Percentiles rank a stretch among this genome's conserved stretches.
Evolutionary conservation across 2,797 vertebrate genomes (phyloP).

Genomic region (Esox lucius): DNA sequence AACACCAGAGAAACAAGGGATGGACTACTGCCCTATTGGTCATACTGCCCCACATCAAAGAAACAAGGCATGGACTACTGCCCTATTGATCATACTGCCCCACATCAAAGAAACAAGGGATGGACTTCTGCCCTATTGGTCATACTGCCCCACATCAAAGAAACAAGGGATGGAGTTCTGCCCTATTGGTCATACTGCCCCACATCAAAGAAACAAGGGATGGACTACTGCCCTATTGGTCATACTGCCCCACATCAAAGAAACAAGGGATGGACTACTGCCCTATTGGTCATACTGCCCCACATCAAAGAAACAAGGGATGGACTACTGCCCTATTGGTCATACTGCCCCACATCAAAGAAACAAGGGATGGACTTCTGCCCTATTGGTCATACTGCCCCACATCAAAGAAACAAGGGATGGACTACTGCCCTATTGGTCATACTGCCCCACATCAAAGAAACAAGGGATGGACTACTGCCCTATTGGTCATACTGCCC

Average conservation of each 20-base stretch:
- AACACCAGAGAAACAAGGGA: not conserved
- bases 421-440: too few species aligned
- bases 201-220: not conserved
- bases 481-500: not conserved
- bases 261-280: not conserved
- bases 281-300: not conserved
- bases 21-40: too few species aligned
- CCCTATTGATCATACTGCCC: not conserved
- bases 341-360: not conserved
- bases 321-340: too few species aligned
- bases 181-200: not conserved
- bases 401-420: not conserved
- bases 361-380: not conserved
- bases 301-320: not conserved
- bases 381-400: not conserved
- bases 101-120: not conserved
- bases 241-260: not conserved
- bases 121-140: too few species aligned
- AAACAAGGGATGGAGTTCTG: not conserved
- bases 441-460: not conserved
- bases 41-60: not conserved
- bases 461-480: not conserved
- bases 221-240: too few species aligned
- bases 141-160: not conserved
- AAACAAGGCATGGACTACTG: not conserved